Evolutionary conservation across 1,140 invertebrate species (phyloP).

Genomic region (Brachionus angularis): DNA sequence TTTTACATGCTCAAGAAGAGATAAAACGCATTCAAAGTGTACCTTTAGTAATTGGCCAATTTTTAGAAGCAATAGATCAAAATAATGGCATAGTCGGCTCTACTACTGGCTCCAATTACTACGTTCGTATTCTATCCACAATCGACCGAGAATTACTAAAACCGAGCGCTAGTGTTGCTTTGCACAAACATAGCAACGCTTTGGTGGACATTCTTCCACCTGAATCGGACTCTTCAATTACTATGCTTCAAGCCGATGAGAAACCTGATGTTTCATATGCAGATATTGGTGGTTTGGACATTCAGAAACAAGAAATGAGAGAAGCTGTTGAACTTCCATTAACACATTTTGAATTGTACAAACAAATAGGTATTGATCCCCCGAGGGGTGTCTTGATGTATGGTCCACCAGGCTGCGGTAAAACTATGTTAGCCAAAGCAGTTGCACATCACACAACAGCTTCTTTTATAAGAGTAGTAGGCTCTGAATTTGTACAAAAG

Average conservation of each 20-base stretch:
- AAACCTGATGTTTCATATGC: slow-evolving; percentile 94
- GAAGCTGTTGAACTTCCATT: slow-evolving; percentile 96
- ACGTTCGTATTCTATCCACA: slow-evolving; percentile 87
- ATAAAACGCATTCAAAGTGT: slow-evolving; percentile 96
- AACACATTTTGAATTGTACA: slow-evolving; percentile 97
- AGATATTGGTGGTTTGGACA: slow-evolving; percentile 98
- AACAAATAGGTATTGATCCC: slow-evolving; percentile 85
- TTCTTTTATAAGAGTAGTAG: slow-evolving; percentile 95
- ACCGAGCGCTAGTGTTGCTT: slow-evolving; percentile 87
- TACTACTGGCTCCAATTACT: slow-evolving; percentile 89
- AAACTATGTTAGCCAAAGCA: slow-evolving; percentile 98
- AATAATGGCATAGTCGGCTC: slow-evolving; percentile 89
- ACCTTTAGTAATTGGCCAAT: slow-evolving; percentile 93
- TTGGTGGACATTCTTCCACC: slow-evolving; percentile 92
- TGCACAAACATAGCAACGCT: slow-evolving; percentile 97
- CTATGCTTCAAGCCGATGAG: slow-evolving; percentile 94
- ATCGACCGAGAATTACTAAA: slow-evolving; percentile 92
- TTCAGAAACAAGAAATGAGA: slow-evolving; percentile 97
- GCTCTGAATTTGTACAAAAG: slow-evolving; percentile 99
- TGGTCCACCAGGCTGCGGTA: slow-evolving; percentile 87
- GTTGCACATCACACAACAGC: slow-evolving; percentile 93
- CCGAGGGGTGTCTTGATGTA: slow-evolving; percentile 97
- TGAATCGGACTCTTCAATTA: slow-evolving; percentile 93
- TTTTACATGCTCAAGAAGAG: slow-evolving; percentile 92
- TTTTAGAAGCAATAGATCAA: slow-evolving; percentile 93